These are phyloP conservation scores for Anomalospiza imberbis DNA, from an alignment of 2,797 vertebrate genomes.

Conservation along the genomic window DNA sequence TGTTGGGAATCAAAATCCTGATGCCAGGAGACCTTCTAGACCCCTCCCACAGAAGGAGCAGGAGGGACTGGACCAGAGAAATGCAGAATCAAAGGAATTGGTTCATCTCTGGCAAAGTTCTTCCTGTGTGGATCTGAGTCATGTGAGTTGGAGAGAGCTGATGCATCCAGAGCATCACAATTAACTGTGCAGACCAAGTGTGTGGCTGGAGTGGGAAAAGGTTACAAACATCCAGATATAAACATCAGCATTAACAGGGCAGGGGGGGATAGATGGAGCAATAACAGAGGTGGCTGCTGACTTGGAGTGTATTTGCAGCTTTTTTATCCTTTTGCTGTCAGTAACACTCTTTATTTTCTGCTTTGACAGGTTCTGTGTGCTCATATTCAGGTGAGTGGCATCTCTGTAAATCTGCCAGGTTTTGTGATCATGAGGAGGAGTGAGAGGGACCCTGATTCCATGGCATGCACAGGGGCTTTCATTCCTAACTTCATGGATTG, in stretches of 20 bases:
- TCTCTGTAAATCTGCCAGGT: not conserved
- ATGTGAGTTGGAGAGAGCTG: not conserved
- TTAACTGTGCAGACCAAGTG: not conserved
- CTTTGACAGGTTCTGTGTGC: constrained; percentile 66
- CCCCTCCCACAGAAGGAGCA: constrained; percentile 6
- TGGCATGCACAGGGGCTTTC: not conserved
- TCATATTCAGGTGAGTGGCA: constrained; percentile 73
- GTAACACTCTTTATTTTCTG: not conserved
- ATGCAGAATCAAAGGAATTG: not conserved
- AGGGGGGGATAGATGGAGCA: not conserved
- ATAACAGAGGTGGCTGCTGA: not conserved
- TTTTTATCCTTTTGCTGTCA: not conserved
- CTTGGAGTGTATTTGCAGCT: not conserved
- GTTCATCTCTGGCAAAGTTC: not conserved
- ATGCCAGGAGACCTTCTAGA: not conserved
- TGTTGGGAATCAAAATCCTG: not conserved
- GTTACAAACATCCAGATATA: not conserved
- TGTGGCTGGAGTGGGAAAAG: not conserved
- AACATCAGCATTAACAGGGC: not conserved
- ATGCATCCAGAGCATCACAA: not conserved
- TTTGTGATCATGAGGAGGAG: not conserved
- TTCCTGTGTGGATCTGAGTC: not conserved
- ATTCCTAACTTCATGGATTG: accelerated
- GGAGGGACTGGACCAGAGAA: not conserved
- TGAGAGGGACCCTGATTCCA: not conserved